A percentile compares a stretch with the other conserved stretches of the same genome.
phyloP scores from a whole-genome alignment of 2,797 vertebrate species.

The Discoglossus pictus region DNA sequence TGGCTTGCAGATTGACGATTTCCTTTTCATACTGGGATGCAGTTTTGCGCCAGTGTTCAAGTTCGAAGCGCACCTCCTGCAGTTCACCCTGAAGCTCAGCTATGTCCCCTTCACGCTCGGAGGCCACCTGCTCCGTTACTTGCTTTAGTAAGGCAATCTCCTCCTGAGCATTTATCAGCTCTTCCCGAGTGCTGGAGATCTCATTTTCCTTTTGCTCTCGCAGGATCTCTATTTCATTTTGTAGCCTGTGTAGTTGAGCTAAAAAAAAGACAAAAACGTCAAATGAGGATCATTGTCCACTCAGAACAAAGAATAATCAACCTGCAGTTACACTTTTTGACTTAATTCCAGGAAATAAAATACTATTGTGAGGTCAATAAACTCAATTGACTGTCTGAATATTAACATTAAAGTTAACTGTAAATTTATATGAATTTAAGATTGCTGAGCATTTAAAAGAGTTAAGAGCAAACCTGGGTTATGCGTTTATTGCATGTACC shows the following conservation, averaged over 20 bases:
- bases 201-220: conserved; percentile 89
- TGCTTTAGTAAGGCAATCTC: conserved; percentile 88
- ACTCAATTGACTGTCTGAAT: too few relatives aligned
- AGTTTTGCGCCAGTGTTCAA: conserved; percentile 85
- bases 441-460: too few relatives aligned
- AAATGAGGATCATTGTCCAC: too few relatives aligned
- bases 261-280: conserved; percentile 8
- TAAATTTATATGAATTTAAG: too few relatives aligned
- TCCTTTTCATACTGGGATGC: conserved; percentile 86
- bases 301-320: too few relatives aligned
- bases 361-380: too few relatives aligned
- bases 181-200: conserved; percentile 82
- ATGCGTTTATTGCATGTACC: too few relatives aligned
- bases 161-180: conserved; percentile 86
- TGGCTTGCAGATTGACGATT: conserved; percentile 82
- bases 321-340: too few relatives aligned
- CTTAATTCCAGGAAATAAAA: too few relatives aligned
- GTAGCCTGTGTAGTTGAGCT: conserved; percentile 88
- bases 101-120: conserved; percentile 84
- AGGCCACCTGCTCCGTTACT: conserved; percentile 79
- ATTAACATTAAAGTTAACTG: too few relatives aligned
- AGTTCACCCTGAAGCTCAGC: conserved; percentile 82
- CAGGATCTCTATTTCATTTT: conserved; percentile 87
- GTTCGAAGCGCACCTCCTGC: conserved; percentile 74
- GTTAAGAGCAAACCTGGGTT: too few relatives aligned